Evolutionary conservation across 1,140 invertebrate species (phyloP).

Genomic region (Hydropsyche tenuis): DNA sequence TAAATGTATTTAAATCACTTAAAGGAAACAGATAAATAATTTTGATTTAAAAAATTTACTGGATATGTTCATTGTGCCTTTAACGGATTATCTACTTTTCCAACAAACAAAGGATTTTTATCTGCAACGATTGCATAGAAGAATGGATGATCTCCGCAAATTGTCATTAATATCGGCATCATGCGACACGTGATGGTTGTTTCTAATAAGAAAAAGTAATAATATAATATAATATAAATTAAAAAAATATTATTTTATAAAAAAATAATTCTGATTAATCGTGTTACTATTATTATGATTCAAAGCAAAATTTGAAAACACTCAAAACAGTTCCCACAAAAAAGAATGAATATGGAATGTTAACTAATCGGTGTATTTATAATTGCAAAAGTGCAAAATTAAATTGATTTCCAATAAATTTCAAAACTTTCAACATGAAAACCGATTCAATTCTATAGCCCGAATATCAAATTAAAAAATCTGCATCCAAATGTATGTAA

Average conservation of each 20-base stretch:
- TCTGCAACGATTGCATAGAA: constrained; percentile 22
- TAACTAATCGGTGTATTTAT: too few species aligned
- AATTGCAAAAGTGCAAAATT: too few species aligned
- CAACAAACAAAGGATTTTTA: constrained; percentile 26
- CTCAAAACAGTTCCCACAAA: too few species aligned
- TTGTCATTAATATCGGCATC: constrained; percentile 30
- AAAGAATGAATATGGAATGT: too few species aligned
- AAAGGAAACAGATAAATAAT: background rate
- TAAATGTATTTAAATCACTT: background rate
- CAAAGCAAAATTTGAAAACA: too few species aligned
- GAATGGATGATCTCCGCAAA: constrained; percentile 40
- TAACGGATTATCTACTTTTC: constrained; percentile 16
- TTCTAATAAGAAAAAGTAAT: constrained; percentile 24
- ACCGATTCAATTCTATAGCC: background rate
- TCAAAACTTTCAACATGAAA: too few species aligned
- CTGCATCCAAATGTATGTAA: too few species aligned
- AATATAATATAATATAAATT: background rate
- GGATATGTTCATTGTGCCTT: background rate
- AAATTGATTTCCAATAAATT: too few species aligned
- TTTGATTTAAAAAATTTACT: background rate
- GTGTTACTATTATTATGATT: too few species aligned
- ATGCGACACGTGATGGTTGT: constrained; percentile 31
- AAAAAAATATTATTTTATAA: constrained; percentile 6
- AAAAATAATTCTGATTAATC: background rate
- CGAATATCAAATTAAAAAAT: background rate